phyloP scores from a whole-genome alignment of 1,140 invertebrate species.

The Littorina saxatilis region DNA sequence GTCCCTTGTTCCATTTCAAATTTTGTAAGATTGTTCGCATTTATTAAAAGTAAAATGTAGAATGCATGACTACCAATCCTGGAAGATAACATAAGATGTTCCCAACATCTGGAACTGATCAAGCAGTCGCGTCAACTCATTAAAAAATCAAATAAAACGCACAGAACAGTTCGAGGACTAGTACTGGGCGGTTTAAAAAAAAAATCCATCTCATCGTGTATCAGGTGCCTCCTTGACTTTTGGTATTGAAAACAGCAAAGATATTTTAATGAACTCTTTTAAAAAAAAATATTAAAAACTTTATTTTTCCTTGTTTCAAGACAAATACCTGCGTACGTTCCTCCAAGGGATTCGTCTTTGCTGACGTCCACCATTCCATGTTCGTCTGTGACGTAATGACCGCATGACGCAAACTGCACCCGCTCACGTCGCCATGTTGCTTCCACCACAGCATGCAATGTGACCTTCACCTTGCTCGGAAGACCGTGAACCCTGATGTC shows the following conservation, averaged over 20 bases:
- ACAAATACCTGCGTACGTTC: constrained; percentile 50
- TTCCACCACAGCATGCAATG: background rate
- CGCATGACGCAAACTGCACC: constrained; percentile 41
- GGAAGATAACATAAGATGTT: no score
- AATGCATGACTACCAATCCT: no score
- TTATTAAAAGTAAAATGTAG: no score
- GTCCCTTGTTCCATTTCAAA: no score
- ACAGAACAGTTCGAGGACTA: no score
- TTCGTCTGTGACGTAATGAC: constrained; percentile 35
- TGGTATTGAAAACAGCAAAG: background rate
- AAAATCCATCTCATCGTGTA: background rate
- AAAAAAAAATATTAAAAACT: background rate
- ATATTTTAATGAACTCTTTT: background rate
- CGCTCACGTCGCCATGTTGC: background rate
- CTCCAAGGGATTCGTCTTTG: constrained; percentile 20
- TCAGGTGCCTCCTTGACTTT: background rate
- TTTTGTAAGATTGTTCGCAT: no score
- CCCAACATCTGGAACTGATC: no score
- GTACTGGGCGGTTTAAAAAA: background rate
- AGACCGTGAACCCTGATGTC: constrained; percentile 8
- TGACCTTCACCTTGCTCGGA: constrained; percentile 4
- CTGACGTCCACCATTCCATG: constrained; percentile 40
- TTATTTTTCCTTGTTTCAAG: background rate
- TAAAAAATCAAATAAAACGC: no score
- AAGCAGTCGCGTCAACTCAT: no score